A percentile compares a stretch with the other conserved stretches of the same genome.
Conservation (phyloP, 2,797 vertebrate species). For the Pangasius sanitwongsei region DNA sequence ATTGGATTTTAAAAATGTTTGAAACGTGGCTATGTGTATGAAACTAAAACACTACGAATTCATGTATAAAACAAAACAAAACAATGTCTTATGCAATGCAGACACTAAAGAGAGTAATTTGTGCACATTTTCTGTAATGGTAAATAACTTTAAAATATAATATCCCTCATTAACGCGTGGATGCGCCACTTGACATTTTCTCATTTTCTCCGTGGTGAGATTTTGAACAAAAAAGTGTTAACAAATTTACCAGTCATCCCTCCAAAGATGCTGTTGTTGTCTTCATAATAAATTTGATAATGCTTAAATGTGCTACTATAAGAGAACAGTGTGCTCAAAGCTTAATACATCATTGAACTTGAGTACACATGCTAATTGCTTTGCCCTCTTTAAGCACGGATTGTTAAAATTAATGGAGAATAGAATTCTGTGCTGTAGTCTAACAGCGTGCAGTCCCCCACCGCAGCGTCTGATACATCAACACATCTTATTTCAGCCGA, state of each 20-base stretch:
- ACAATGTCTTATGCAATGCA: background rate
- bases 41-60: background rate
- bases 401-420: conserved; percentile 54
- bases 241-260: background rate
- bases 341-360: conserved; percentile 37
- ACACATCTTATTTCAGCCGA: background rate
- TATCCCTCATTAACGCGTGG: background rate
- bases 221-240: background rate
- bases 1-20: background rate
- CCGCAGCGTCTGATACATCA: conserved; percentile 3
- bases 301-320: conserved; percentile 21
- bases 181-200: background rate
- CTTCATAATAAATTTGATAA: background rate
- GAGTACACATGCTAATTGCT: conserved; percentile 39
- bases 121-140: background rate
- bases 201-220: background rate
- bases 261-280: background rate
- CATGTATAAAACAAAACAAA: background rate
- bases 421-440: conserved; percentile 23
- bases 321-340: conserved; percentile 11
- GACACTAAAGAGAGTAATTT: background rate
- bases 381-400: conserved; percentile 48
- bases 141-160: background rate
- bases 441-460: background rate
- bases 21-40: background rate